Evolutionary conservation across 2,888 invertebrate species (phyloP), one percentile per base, ranked within the genome.

Genomic region (Drosophila pseudotakahashii): DNA sequence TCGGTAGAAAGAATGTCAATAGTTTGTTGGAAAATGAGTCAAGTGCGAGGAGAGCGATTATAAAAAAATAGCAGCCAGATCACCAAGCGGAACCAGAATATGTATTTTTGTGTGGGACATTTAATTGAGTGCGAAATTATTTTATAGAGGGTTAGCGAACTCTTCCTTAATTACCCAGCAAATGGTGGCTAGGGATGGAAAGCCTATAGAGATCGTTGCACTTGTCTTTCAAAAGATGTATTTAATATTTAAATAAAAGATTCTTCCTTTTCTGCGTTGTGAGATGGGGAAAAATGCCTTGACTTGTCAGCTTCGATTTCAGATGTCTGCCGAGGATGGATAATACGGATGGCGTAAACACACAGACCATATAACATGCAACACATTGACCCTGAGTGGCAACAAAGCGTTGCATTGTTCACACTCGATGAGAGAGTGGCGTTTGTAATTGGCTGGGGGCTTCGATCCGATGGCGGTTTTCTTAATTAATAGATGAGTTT

Each of bases 351-450:
- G 45, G 30, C 45, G 30, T 39, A 37, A 30, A 44, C 13, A 42
- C 47, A 42, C 47, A 66, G 44, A 34, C 51, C 53, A 54, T 64
- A 64, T 73, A 73, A 64, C 82, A 76, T 70, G 75, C 85, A 74
- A 78, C 86, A 78, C 83, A 83, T 80, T 83, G 86, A 81, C 83
- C 86, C 87, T 81, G 87, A 78, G 63, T 63, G 76, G 52, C 42
- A 53, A 82, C 81, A 82, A 77, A 77, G 77, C 54, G 60, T 26
- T 41, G 63, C 77, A 83, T 82, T 82, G 86, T 80, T 75, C 57
- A 50, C 53, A 48, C 34, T 39, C 34, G 51, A 45, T 70, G 71
- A 61, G 44, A 51, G 68, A 50, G 26, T 78, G 64, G 77, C 68
- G 78, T 81, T 55, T 78, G 74, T 81, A 75, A 81, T 75, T 81